Base-by-base conservation (phyloP, 1,140 invertebrate species). In the Drosophila cardini region DNA sequence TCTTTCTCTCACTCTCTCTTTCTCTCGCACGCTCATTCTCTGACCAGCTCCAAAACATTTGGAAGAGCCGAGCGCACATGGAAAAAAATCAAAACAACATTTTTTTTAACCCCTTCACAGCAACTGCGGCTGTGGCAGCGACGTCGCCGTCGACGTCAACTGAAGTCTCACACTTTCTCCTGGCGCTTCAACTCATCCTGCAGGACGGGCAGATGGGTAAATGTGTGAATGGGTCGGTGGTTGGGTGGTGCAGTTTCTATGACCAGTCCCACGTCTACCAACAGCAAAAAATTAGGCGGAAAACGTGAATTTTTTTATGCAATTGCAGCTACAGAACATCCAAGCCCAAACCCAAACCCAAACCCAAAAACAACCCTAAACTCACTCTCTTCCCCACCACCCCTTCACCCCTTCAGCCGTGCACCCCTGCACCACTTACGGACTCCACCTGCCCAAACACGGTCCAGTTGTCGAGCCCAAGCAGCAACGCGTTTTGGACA, bases 51-150 rank as follows among this genome's bases (percentile, higher is more conserved):
- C 76, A 79, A 83, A 79, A 84, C 67, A 80, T 72, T 76, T 56
- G 30, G 56, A 60, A 68, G 77, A 56, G 68, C 62, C 72, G 55
- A 70, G 63, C 60, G 62, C 43, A 67, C 48, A 18, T 57, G 72
- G 72, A 72, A 89, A 89, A 87, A 87, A 78, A 83, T 89, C 84
- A 89, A 86, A 86, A 86, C 79, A 86, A 76, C 68, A 55, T 50
- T 72, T 82, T 86, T 87, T 87, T 89, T 87, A 87, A 87, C 84
- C 84, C 84, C 84, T 87, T 89, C 84, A 56, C 58, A 52, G 48
- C 18, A 45, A 45, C 48, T 38, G 62, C 79, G 64, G 45, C 34
- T 42, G 69, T 34, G 21, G 71, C 75, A 67, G 36, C 55, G 48
- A 15, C 69, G 56, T 36, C 10, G 48, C 61, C 36, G 15, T 57